Percentiles rank a stretch among this genome's conserved stretches.
Evolutionary conservation across 37 sponge, comb jelly and placozoan species (phyloP).

Genomic region (Ephydatia muelleri): DNA sequence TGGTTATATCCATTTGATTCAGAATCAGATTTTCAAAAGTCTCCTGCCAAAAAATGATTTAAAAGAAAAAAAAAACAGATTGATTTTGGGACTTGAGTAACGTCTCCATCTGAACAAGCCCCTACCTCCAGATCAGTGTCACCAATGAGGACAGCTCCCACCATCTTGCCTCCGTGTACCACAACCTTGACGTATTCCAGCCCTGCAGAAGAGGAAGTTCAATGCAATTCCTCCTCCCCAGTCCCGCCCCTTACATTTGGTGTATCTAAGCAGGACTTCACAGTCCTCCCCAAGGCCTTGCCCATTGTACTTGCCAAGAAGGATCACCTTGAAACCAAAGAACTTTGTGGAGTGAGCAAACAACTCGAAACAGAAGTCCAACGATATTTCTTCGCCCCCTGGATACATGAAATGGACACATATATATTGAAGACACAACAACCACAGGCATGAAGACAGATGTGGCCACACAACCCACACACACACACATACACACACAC

Average conservation of each 20-base stretch:
- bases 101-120: neutral
- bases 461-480: neutral
- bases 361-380: conserved; percentile 97
- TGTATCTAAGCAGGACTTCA: conserved; percentile 75
- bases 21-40: conserved; percentile 97
- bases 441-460: too few species aligned
- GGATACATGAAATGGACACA: neutral
- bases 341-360: conserved; percentile 97
- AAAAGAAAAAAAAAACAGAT: too few species aligned
- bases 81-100: too few species aligned
- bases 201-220: conserved; percentile 21
- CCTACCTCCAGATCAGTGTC: conserved; percentile 94
- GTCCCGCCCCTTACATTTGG: conserved; percentile 51
- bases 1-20: conserved; percentile 89
- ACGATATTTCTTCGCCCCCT: conserved; percentile 58
- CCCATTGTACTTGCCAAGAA: conserved; percentile 86
- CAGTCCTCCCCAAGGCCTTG: conserved; percentile 71
- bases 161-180: conserved; percentile 76
- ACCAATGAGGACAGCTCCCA: conserved; percentile 95
- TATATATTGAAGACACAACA: neutral
- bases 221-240: neutral
- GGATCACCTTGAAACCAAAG: conserved; percentile 95
- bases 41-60: conserved; percentile 78
- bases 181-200: conserved; percentile 92
- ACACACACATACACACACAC: neutral